Evolutionary conservation across 2,888 invertebrate species (phyloP).

Genomic region (Epinotia ramella): DNA sequence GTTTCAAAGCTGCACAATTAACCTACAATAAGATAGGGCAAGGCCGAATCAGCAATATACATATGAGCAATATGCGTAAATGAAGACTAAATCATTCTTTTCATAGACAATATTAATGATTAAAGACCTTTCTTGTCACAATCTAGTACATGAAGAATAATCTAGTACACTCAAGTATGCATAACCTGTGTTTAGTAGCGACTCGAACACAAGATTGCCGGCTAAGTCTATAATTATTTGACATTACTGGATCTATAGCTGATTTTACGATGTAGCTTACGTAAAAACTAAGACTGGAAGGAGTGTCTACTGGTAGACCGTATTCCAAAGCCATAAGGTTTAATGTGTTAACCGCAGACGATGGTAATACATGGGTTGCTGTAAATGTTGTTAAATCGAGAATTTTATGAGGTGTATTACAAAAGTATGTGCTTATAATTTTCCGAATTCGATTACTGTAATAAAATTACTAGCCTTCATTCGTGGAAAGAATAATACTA

Average conservation of each 20-base stretch:
- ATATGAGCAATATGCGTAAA: not conserved
- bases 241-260: constrained; percentile 37
- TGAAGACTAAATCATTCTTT: not conserved
- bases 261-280: constrained; percentile 34
- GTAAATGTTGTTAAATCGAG: not conserved
- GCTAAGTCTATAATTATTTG: constrained; percentile 42
- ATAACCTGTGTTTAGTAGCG: constrained; percentile 36
- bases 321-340: too few species aligned
- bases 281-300: not conserved
- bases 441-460: too few species aligned
- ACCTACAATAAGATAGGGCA: too few species aligned
- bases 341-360: too few species aligned
- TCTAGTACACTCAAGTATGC: constrained; percentile 34
- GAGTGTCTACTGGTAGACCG: too few species aligned
- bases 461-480: too few species aligned
- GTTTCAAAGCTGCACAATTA: not conserved
- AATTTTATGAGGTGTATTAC: not conserved
- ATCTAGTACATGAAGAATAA: constrained; percentile 25
- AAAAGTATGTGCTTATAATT: too few species aligned
- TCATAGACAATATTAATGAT: constrained; percentile 30
- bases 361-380: too few species aligned
- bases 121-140: constrained; percentile 22
- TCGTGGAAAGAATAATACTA: too few species aligned
- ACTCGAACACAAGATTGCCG: constrained; percentile 30
- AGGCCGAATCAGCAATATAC: too few species aligned